Evolutionary conservation across 2,797 vertebrate genomes (phyloP), one percentile per base, ranked within the genome.

Genomic region (Agapornis canus): DNA sequence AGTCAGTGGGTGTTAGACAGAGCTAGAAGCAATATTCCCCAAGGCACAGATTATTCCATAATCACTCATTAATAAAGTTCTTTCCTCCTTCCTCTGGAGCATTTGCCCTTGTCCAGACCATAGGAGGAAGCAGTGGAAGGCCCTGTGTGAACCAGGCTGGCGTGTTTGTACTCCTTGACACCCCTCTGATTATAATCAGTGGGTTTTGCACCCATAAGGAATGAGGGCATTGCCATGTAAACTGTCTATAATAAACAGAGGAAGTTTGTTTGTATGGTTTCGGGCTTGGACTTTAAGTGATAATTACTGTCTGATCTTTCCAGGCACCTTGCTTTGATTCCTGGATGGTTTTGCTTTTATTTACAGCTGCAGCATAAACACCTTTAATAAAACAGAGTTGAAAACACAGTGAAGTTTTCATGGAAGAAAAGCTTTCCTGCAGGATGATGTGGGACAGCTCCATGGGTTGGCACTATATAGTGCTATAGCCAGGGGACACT

Each of bases 401-500:
- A 57, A 43, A 81, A 32, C 10, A 31, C 12, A 15, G n/a, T 11
- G 4, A 9, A 6, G 7, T 10, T 5, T 5, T 20, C n/a, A 23
- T 13, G 1, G 1, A 6, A 43, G 19, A 59, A 51, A 32, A 42
- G 51, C n/a, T 61, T 86, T 82, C 2, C 21, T 13, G 22, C 11
- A 31, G 70, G 75, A 9, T 64, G 70, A 25, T 59, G 31, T 29
- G 47, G 65, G 52, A 31, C 14, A 18, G 0, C 39, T 20, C 48
- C 7, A 0, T 18, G 68, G 77, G 10, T 60, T 37, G 11, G 8
- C 7, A 23, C 10, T n/a, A n/a, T n/a, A n/a, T n/a, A 7, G 23
- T 22, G 56, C 64, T 47, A 1, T 8, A 0, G 10, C 22, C 49
- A 4, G 26, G 61, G 37, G 7, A 10, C 5, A 2, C 1, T 2